Evolutionary conservation across 2,797 vertebrate species (phyloP), one percentile per base, ranked within the genome.

Genomic region (Distichodus sexfasciatus): DNA sequence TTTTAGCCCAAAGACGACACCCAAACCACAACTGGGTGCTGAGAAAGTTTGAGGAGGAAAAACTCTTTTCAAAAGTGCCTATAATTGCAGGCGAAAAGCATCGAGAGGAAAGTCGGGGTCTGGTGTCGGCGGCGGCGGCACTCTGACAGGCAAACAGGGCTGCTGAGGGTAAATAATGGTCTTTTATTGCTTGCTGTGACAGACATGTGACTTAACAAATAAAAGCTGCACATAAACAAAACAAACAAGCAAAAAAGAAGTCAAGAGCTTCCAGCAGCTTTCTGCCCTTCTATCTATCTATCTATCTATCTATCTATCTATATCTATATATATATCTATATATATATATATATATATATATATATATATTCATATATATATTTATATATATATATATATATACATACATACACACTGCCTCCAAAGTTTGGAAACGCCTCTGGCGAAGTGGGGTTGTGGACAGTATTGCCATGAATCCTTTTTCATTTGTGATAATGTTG

Each of bases 31-130:
- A 36, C 60, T 58, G 44, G 28, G 12, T 9, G 17, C 23, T 17
- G 6, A 28, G 31, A 33, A 10, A 47, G 62, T 51, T 65, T 33
- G 48, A 60, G 46, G 66, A 71, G 46, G 46, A 40, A 71, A 72
- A 71, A 72, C 46, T 43, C 44, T 50, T n/a, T 48, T 72, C 60
- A 43, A 75, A 60, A 55, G 65, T 64, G 54, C 7, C 54, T 44
- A 40, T 66, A 72, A 78, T 75, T 72, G 66, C 58, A 28, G 15
- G 31, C n/a, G 17, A 24, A 62, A 43, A 67, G 24, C 50, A 31
- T n/a, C 57, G 29, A 53, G 21, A 12, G 54, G 24, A 40, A 11
- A 6, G 17, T 6, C 1, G 1, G 44, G 29, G 29, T 33, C 19
- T n/a, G 7, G 44, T 10, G 3, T 50, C 24, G 36, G 28, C 50